Evolutionary conservation across 1,140 invertebrate species (phyloP), one percentile per base, ranked within the genome.

Genomic region (Cecropterus lyciades): DNA sequence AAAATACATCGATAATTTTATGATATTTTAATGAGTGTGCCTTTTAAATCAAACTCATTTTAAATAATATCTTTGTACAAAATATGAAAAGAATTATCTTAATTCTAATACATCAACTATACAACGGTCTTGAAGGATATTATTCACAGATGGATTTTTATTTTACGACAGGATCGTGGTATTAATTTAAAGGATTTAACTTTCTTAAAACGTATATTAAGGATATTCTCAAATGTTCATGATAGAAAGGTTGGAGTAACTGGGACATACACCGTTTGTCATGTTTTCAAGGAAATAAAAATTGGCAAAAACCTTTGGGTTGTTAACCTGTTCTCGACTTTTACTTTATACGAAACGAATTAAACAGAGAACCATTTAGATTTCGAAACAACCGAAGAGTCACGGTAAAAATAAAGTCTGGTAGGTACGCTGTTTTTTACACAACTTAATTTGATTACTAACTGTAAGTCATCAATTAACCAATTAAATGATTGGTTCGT

Each of bases 131-230:
- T 60, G 60, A 72, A 72, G 60, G 65, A n/a, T n/a, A 68, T 53
- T 27, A 43, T 40, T 27, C 52, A 52, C 62, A 65, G 49, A 68
- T 59, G 30, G 65, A 52, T 68, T 63, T 16, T 60, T 65, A 63
- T 71, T 72, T 72, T 64, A 48, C 30, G 49, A 63, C 42, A 17
- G 15, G 6, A 45, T 15, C 56, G 70, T 72, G 67, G 37, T 52
- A 51, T 30, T 67, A 69, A 69, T 72, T 57, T 49, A 49, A 52
- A 63, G 53, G 48, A 66, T n/a, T n/a, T 45, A 66, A 69, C 67
- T 69, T 72, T 72, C 63, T 24, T 33, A n/a, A n/a, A 52, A 33
- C 30, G 30, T 33, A 33, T 33, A 52, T 52, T 30, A 52, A 53
- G 51, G 51, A 53, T 37, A 53, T 53, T 53, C 30, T 53, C 51